Evolutionary conservation across 2,797 vertebrate species (phyloP), one percentile per base, ranked within the genome.

Genomic region (Sebastes hubbsi): DNA sequence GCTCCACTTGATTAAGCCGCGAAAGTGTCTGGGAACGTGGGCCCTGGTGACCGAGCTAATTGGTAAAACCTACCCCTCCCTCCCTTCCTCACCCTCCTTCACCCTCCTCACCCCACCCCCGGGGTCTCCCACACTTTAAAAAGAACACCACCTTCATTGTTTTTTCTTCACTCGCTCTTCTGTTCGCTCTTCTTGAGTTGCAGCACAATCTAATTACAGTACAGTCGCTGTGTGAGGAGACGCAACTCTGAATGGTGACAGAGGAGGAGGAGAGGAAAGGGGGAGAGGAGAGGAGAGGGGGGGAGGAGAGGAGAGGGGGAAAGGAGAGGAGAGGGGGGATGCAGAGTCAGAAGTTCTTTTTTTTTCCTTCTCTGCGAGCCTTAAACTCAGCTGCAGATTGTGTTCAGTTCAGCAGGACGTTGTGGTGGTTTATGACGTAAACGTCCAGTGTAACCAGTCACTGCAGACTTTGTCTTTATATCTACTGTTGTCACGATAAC

Each of bases 1-100:
- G 92, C 85, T 77, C 60, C 91, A 93, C 93, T 94, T 93, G 91
- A 94, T 92, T 89, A 87, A 92, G 82, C 82, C 13, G 84, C 46
- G 76, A 84, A 86, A 76, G 90, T 90, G 91, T 92, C 91, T 94
- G 93, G 88, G 92, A 93, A 89, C 85, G 86, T 75, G 56, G 86
- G 81, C 87, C 88, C 79, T 77, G 86, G 89, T 86, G 91, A 93
- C 90, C 86, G 91, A 94, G 91, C 92, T 94, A 94, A 94, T 93
- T 93, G 92, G 91, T 74, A 72, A 85, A 85, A 77, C 86, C 79
- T 4, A 6, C 16, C 32, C 36, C 49, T 20, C 49, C 27, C 67
- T 59, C 32, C n/a, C 65, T 2, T 30, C 11, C 38, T 34, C 42
- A 20, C 3, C 25, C 64, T 4, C 16, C 49, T 13, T 20, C n/a